Evolutionary conservation across 2,888 invertebrate genomes (phyloP), one percentile per base, ranked within the genome.

Genomic region (Lysandra coridon): DNA sequence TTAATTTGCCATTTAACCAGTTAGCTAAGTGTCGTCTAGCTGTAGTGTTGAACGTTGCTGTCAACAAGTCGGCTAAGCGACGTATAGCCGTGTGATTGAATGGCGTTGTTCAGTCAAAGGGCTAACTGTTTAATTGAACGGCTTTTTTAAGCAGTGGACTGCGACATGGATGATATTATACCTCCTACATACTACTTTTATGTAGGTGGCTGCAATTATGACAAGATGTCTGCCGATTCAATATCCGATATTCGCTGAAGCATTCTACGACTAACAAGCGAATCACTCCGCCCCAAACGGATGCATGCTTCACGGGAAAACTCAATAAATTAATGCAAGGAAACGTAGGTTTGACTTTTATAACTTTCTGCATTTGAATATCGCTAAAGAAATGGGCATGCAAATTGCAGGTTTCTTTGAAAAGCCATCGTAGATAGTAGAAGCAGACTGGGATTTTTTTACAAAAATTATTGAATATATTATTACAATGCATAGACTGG

Each of bases 191-290:
- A 64, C 30, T 30, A 30, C 30, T 30, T 64, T 75, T 75, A 30
- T 23, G n/a, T 75, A 40, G 44, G 23, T 49, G 75, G 49, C 12
- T 76, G 30, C 76, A 76, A 76, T 76, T 76, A 53, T 53, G 53
- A 49, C 76, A 76, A 76, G 76, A 76, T 75, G 53, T 30, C 53
- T 57, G 76, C 57, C 14, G 76, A 57, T 57, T 57, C 17, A 53
- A 76, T 33, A 76, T 76, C 57, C 33, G 53, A 53, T 76, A 57
- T 76, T 53, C 76, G 57, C 37, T 33, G 53, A 7, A 76, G 76
- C 76, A 57, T 57, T 33, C 76, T 33, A 37, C 30, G 53, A 76
- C 76, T 76, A 76, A 76, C 76, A 76, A 33, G 53, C 33, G 53
- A 30, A 76, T 53, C 76, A 57, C 53, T 53, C 30, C 33, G 33